A percentile compares a stretch with the other conserved stretches of the same genome.
Evolutionary conservation across 2,888 invertebrate species (phyloP).

Genomic region (Heteropelma amictum): DNA sequence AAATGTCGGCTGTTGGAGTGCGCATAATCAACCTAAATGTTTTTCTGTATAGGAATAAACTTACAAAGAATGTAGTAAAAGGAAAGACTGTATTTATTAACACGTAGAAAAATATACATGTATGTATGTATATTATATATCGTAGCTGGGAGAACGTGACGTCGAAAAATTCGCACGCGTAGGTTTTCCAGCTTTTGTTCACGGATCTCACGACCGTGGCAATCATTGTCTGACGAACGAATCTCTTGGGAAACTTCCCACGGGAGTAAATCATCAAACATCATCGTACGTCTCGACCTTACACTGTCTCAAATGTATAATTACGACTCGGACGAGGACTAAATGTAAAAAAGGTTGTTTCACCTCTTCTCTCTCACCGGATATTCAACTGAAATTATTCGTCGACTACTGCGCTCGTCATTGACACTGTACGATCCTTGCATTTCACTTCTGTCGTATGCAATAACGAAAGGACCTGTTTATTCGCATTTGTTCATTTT

Average conservation of each 20-base stretch:
- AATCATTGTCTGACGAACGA: constrained; percentile 32
- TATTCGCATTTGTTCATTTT: neutral
- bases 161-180: constrained; percentile 8
- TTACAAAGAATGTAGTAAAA: neutral
- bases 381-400: constrained; percentile 22
- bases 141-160: neutral
- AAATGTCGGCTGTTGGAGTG: constrained; percentile 4
- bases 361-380: constrained; percentile 13
- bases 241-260: constrained; percentile 65
- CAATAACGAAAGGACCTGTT: neutral
- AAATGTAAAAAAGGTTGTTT: neutral
- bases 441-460: too few relatives aligned
- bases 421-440: neutral
- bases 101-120: neutral
- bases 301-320: constrained; percentile 27
- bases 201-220: constrained; percentile 42
- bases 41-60: neutral
- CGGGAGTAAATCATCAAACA: constrained; percentile 52
- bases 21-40: constrained; percentile 5
- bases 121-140: too few relatives aligned
- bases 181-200: constrained; percentile 12
- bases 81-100: neutral
- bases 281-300: constrained; percentile 18
- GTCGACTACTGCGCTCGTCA: neutral
- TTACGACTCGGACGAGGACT: constrained; percentile 13